Conservation (phyloP, 2,797 vertebrate genomes). For the Paramormyrops hopkinsi region DNA sequence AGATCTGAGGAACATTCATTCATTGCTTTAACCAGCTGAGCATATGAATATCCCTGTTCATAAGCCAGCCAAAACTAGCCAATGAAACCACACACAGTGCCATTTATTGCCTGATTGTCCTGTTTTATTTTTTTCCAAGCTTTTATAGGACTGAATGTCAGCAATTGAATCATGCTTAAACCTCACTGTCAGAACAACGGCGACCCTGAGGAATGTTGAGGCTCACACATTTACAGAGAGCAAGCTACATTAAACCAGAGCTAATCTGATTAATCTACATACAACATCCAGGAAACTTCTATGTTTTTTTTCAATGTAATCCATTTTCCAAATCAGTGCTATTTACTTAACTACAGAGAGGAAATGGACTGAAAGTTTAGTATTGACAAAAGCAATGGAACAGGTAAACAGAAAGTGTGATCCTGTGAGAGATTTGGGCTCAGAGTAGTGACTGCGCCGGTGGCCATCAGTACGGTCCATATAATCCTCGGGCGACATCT, state of each 20-base stretch:
- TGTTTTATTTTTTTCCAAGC: background rate
- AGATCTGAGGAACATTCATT: background rate
- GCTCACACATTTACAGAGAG: background rate
- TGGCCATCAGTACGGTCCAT: background rate
- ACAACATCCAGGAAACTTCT: background rate
- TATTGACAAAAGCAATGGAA: background rate
- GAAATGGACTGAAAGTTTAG: background rate
- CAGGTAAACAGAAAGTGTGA: background rate
- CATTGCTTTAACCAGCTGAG: background rate
- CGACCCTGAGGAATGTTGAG: constrained; percentile 13
- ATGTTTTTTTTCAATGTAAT: background rate
- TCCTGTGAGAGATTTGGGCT: background rate
- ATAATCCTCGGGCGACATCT: no score
- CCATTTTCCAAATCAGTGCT: background rate
- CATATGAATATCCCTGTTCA: background rate
- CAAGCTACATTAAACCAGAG: background rate
- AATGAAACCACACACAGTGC: background rate
- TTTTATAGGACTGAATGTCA: background rate
- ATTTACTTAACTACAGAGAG: background rate
- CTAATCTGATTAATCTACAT: background rate
- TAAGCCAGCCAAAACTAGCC: background rate
- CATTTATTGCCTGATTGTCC: background rate
- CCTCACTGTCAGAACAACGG: background rate
- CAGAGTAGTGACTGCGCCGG: background rate
- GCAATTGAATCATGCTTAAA: background rate